Percentiles rank a stretch among this genome's conserved stretches.
These are phyloP conservation scores for Drusus annulatus DNA, from an alignment of 1,140 invertebrate species.

Conservation along the genomic window DNA sequence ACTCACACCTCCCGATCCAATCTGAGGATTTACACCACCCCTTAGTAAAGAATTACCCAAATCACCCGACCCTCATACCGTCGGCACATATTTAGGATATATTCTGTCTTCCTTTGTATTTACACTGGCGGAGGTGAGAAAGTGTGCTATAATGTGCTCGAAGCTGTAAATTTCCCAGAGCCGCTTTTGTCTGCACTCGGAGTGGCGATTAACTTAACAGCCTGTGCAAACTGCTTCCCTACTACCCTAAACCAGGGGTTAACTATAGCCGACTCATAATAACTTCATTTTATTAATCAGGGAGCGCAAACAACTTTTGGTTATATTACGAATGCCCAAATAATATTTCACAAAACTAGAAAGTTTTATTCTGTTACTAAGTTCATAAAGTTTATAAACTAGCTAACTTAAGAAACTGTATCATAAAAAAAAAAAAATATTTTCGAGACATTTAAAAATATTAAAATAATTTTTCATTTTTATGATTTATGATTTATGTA, in stretches of 20 bases:
- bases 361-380: too few species aligned
- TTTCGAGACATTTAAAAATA: too few species aligned
- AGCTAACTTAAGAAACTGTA: too few species aligned
- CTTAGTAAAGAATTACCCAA: slow-evolving; percentile 27
- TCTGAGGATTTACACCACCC: slow-evolving; percentile 42
- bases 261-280: slow-evolving; percentile 25
- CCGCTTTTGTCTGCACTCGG: slow-evolving; percentile 23
- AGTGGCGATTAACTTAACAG: slow-evolving; percentile 44
- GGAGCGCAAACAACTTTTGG: neutral
- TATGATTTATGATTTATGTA: too few species aligned
- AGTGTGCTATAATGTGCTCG: slow-evolving; percentile 26
- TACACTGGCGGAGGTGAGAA: neutral
- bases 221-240: slow-evolving; percentile 33
- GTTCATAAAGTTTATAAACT: too few species aligned
- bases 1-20: slow-evolving; percentile 43
- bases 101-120: slow-evolving; percentile 33
- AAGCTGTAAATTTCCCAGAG: slow-evolving; percentile 36
- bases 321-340: neutral
- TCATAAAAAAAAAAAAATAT: too few species aligned
- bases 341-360: neutral
- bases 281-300: neutral
- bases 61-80: slow-evolving; percentile 14
- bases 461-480: too few species aligned
- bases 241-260: slow-evolving; percentile 20
- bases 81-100: slow-evolving; percentile 10